A percentile compares a stretch with the other conserved stretches of the same genome.
Evolutionary conservation across 1,140 invertebrate genomes (phyloP).

Genomic region (Rhagoletis pomonella): DNA sequence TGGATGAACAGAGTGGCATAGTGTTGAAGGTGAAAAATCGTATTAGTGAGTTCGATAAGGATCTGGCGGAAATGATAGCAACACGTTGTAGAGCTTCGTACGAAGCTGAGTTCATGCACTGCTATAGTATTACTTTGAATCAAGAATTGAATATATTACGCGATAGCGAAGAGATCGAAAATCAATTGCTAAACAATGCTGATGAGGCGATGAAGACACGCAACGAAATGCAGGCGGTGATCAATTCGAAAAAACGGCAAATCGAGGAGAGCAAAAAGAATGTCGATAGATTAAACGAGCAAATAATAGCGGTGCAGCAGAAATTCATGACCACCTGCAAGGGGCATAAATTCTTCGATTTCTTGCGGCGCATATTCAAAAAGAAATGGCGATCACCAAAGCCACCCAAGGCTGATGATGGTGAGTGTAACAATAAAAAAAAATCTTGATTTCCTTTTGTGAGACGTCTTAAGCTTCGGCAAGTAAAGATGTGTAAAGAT

Average conservation of each 20-base stretch:
- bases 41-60: slow-evolving; percentile 81
- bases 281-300: slow-evolving; percentile 77
- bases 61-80: slow-evolving; percentile 78
- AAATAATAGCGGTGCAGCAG: slow-evolving; percentile 76
- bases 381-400: slow-evolving; percentile 82
- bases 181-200: slow-evolving; percentile 77
- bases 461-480: too few species aligned
- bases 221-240: slow-evolving; percentile 74
- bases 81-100: slow-evolving; percentile 80
- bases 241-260: slow-evolving; percentile 76
- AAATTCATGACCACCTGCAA: slow-evolving; percentile 78
- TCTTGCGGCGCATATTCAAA: slow-evolving; percentile 84
- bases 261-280: slow-evolving; percentile 77
- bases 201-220: slow-evolving; percentile 76
- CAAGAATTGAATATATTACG: slow-evolving; percentile 86
- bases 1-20: slow-evolving; percentile 79
- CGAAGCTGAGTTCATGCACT: slow-evolving; percentile 79
- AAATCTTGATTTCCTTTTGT: too few species aligned
- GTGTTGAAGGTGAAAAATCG: slow-evolving; percentile 77
- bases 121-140: slow-evolving; percentile 84
- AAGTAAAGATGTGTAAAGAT: too few species aligned
- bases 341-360: slow-evolving; percentile 84
- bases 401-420: slow-evolving; percentile 64
- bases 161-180: slow-evolving; percentile 84
- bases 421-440: slow-evolving; percentile 52